Percentiles rank a stretch among this genome's conserved stretches.
Conservation (phyloP, 2,797 vertebrate species). For the Leptoclinus maculatus region DNA sequence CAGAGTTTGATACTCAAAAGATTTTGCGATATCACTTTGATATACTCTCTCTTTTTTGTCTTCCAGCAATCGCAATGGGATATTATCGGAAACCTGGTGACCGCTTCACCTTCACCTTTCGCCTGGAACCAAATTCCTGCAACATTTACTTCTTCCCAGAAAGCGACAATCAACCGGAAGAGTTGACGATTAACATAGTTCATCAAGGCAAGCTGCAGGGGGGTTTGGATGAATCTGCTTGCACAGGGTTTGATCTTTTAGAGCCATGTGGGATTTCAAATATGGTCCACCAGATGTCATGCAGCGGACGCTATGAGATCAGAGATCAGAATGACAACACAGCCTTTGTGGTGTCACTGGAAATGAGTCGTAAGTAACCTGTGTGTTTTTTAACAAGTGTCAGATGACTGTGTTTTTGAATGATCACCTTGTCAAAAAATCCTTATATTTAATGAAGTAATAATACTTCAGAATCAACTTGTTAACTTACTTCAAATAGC, state of each 20-base stretch:
- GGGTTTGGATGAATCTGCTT: rapidly evolving
- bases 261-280: constrained; percentile 27
- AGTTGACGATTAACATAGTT: not conserved
- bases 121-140: constrained; percentile 24
- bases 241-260: not conserved
- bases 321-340: constrained; percentile 24
- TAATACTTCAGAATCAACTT: too few species aligned
- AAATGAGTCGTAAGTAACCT: not conserved
- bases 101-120: rapidly evolving
- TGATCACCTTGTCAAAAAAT: not conserved
- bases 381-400: not conserved
- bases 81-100: rapidly evolving
- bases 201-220: not conserved
- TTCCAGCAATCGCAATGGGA: not conserved
- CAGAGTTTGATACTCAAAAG: not conserved
- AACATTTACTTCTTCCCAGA: constrained; percentile 42
- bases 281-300: rapidly evolving
- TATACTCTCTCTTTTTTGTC: not conserved
- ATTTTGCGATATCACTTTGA: not conserved
- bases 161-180: rapidly evolving
- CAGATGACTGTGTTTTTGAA: not conserved
- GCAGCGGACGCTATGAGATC: constrained; percentile 25
- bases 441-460: not conserved
- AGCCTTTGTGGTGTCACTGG: not conserved
- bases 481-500: not conserved